A percentile compares a stretch with the other conserved stretches of the same genome.
Conservation (phyloP, 2,113 vertebrate genomes). For the Apteryx owenii region DNA sequence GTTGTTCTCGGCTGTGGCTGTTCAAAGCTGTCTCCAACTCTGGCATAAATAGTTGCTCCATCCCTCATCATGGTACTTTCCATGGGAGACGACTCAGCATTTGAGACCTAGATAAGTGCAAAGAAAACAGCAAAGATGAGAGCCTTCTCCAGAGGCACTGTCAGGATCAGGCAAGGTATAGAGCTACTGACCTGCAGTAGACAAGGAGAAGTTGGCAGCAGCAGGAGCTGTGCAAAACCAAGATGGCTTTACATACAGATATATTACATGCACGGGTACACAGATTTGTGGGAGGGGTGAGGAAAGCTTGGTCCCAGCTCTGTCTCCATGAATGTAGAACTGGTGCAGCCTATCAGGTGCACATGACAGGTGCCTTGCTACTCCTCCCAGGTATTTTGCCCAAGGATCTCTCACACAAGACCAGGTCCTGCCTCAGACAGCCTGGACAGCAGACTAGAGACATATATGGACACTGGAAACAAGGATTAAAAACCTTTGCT, state of each 20-base stretch:
- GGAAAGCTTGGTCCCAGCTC: neutral
- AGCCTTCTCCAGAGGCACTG: neutral
- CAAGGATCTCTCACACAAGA: neutral
- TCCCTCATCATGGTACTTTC: rapidly evolving
- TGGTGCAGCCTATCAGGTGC: neutral
- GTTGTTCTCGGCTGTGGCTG: rapidly evolving
- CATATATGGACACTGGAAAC: neutral
- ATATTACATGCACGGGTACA: no score
- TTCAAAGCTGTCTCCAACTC: rapidly evolving
- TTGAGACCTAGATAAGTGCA: neutral
- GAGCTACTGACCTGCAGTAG: neutral
- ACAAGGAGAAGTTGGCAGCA: rapidly evolving
- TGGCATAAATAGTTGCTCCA: rapidly evolving
- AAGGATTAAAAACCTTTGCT: neutral
- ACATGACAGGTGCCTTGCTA: no score
- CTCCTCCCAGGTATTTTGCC: neutral
- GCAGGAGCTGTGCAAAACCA: neutral
- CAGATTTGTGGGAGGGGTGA: rapidly evolving
- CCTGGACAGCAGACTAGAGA: neutral
- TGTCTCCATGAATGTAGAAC: neutral
- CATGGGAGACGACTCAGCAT: rapidly evolving
- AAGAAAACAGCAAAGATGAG: neutral
- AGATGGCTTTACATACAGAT: neutral
- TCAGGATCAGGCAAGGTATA: neutral
- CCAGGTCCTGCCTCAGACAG: neutral